These are phyloP conservation scores for Notechis scutatus DNA, from an alignment of 2,113 vertebrate species.

Conservation along the genomic window DNA sequence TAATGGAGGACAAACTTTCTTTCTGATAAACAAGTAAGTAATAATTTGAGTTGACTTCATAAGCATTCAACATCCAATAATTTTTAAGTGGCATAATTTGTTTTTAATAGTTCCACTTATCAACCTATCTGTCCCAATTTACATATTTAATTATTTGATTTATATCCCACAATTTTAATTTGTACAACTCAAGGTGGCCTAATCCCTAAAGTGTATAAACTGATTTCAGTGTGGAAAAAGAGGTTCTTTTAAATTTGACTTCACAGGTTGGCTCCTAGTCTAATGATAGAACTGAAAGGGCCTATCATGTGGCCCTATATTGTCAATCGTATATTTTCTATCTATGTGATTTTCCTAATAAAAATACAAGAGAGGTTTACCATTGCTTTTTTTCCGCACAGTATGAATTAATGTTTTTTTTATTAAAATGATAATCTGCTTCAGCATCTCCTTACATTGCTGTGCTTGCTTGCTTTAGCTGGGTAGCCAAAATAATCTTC, in stretches of 20 bases:
- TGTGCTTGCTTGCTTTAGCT: background rate
- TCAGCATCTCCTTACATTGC: background rate
- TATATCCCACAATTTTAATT: background rate
- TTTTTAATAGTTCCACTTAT: background rate
- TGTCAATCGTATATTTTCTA: background rate
- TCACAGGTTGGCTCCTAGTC: background rate
- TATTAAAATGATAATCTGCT: too few relatives aligned
- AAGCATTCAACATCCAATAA: background rate
- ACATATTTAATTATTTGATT: background rate
- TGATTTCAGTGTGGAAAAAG: background rate
- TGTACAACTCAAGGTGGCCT: background rate
- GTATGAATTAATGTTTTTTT: too few relatives aligned
- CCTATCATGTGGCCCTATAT: background rate
- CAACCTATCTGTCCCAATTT: background rate
- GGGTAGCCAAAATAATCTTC: background rate
- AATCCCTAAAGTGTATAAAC: background rate
- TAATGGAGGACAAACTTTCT: background rate
- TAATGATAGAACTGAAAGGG: background rate
- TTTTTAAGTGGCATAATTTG: background rate
- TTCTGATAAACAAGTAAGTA: background rate
- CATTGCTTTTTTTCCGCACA: background rate
- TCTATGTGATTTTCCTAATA: background rate
- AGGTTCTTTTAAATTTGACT: background rate
- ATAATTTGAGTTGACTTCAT: background rate
- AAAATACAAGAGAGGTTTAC: background rate